Conservation (phyloP, 2,113 vertebrate genomes). For the Serilophus lunatus region DNA sequence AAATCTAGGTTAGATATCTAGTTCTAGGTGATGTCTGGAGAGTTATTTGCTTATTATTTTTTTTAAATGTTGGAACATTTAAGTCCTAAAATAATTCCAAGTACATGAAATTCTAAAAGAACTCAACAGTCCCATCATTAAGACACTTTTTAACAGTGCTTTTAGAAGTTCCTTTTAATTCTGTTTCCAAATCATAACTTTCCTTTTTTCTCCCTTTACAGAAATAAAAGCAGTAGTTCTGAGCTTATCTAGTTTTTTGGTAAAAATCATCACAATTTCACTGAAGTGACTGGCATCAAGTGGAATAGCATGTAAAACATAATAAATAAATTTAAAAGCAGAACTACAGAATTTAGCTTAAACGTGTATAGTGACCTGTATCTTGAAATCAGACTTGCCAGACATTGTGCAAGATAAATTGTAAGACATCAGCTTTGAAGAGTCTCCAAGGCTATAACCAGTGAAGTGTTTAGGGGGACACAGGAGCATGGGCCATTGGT, state of each 20-base stretch:
- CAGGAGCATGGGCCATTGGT: background rate
- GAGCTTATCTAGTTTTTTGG: background rate
- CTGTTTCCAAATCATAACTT: background rate
- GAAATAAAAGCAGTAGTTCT: background rate
- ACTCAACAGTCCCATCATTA: background rate
- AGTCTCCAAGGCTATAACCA: background rate
- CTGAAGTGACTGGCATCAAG: background rate
- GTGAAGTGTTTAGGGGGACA: background rate
- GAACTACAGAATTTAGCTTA: background rate
- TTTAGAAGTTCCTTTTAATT: background rate
- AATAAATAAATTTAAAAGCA: background rate
- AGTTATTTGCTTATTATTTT: background rate
- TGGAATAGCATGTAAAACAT: background rate
- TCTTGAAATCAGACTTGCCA: background rate
- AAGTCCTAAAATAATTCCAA: background rate
- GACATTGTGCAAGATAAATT: background rate
- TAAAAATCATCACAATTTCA: background rate
- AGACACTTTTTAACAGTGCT: background rate
- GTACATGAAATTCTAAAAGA: background rate
- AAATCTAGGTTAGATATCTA: background rate
- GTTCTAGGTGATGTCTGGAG: background rate
- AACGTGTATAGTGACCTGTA: fast-evolving
- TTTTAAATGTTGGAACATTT: background rate
- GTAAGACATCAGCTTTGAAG: background rate
- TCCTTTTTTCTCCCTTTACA: background rate